These are phyloP conservation scores for Alouatta palliata DNA, from an alignment of 2,113 vertebrate species.

Conservation along the genomic window DNA sequence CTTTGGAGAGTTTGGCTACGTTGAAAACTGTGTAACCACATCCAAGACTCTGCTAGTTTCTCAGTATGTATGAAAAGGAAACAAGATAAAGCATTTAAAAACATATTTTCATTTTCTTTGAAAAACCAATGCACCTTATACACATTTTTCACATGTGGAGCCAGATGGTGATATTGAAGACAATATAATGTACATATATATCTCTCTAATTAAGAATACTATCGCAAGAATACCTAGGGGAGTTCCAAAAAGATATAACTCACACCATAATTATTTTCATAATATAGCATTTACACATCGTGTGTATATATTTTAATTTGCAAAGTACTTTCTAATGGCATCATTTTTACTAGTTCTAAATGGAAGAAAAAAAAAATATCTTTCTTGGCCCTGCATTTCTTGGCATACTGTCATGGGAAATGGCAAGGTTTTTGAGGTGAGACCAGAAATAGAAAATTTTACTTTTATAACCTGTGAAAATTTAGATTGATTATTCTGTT, in stretches of 20 bases:
- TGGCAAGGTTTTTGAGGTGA: neutral
- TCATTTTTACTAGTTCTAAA: constrained; percentile 43
- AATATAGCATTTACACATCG: constrained; percentile 15
- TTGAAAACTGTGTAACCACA: constrained; percentile 45
- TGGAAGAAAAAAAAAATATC: neutral
- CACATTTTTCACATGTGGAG: constrained; percentile 59
- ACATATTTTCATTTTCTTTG: constrained; percentile 48
- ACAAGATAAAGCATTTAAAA: constrained; percentile 54
- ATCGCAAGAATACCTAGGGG: constrained; percentile 44
- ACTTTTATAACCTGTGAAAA: constrained; percentile 22
- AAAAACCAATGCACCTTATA: constrained; percentile 52
- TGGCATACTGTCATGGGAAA: constrained; percentile 12
- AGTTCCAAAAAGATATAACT: constrained; percentile 46
- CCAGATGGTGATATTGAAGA: constrained; percentile 63
- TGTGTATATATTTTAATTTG: neutral
- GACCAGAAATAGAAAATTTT: constrained; percentile 23
- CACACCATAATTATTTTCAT: constrained; percentile 65
- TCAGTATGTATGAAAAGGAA: neutral
- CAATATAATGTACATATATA: constrained; percentile 42
- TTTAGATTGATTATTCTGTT: neutral
- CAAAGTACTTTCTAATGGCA: constrained; percentile 50
- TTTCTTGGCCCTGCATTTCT: neutral
- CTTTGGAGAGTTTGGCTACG: constrained; percentile 20
- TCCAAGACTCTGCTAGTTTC: constrained; percentile 28
- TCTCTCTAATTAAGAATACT: constrained; percentile 59